These are phyloP conservation scores for Nesidiocoris tenuis DNA, from an alignment of 2,888 invertebrate species.

Conservation along the genomic window DNA sequence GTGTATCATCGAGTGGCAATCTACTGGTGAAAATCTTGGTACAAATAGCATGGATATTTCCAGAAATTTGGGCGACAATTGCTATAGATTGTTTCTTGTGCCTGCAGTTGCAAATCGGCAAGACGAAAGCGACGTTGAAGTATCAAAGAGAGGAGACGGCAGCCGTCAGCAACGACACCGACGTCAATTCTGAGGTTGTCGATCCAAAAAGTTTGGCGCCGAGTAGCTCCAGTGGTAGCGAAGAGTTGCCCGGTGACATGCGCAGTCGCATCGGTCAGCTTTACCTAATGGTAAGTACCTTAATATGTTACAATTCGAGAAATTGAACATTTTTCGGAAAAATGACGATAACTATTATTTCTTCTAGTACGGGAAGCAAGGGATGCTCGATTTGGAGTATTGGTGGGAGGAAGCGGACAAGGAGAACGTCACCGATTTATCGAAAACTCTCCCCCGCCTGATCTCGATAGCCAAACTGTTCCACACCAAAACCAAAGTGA, in stretches of 20 bases:
- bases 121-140: conserved; percentile 43
- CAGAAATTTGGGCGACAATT: no score
- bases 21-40: no score
- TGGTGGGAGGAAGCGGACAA: conserved; percentile 63
- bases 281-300: conserved; percentile 32
- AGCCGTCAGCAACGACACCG: conserved; percentile 5
- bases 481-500: conserved; percentile 56
- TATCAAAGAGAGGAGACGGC: conserved; percentile 41
- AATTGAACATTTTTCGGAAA: no score
- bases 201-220: conserved; percentile 39
- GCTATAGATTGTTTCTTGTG: background rate
- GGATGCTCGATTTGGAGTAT: conserved; percentile 74
- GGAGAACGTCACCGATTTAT: conserved; percentile 48
- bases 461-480: conserved; percentile 57
- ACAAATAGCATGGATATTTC: no score
- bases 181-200: conserved; percentile 38
- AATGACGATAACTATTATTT: no score
- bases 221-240: background rate
- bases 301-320: background rate
- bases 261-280: conserved; percentile 34
- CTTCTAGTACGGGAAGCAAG: conserved; percentile 62
- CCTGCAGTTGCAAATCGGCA: conserved; percentile 43
- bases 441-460: conserved; percentile 55
- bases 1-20: no score
- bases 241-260: conserved; percentile 7